Percentiles rank a stretch among this genome's conserved stretches.
phyloP scores from a whole-genome alignment of 2,797 vertebrate species.

The Rhinella marina region DNA sequence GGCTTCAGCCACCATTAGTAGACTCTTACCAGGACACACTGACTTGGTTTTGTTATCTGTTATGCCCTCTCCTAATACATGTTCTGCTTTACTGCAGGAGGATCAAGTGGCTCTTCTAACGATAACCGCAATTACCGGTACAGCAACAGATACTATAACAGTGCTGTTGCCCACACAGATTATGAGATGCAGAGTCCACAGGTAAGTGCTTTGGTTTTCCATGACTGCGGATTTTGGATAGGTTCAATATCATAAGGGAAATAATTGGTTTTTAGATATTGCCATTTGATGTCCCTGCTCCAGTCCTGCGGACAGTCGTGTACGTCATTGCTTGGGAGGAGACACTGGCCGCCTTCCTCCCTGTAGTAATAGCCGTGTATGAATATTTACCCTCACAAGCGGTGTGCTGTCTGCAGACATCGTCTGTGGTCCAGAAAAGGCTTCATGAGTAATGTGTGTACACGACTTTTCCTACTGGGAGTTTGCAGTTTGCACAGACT shows the following conservation, averaged over 20 bases:
- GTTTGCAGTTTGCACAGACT: no score
- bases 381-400: no score
- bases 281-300: no score
- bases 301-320: no score
- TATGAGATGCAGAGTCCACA: conserved; percentile 96
- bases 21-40: neutral
- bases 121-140: conserved; percentile 95
- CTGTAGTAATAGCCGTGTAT: no score
- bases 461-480: no score
- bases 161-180: conserved; percentile 88
- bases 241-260: no score
- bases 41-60: neutral
- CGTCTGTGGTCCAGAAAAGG: no score
- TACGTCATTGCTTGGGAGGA: no score
- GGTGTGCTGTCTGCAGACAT: no score
- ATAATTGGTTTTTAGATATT: neutral
- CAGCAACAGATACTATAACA: conserved; percentile 93
- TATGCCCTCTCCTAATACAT: neutral
- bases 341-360: neutral
- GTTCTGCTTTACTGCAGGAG: conserved; percentile 75
- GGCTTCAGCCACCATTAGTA: neutral
- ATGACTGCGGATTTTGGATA: no score
- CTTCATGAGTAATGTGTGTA: no score
- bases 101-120: conserved; percentile 95
- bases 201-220: conserved; percentile 69